phyloP scores from a whole-genome alignment of 2,113 vertebrate genomes.

The Takifugu flavidus region DNA sequence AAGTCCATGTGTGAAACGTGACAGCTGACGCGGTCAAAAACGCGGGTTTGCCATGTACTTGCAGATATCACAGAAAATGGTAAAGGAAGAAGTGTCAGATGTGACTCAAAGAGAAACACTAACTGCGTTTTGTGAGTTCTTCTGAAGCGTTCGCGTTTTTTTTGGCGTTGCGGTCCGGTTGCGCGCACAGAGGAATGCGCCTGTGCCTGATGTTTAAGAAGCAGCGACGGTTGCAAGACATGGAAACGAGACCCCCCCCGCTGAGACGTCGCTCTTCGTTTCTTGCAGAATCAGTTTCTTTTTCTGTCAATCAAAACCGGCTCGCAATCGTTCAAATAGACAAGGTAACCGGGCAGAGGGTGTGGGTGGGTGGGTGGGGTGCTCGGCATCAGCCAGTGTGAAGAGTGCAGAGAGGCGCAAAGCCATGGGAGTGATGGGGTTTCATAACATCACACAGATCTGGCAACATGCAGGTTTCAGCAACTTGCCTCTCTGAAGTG shows the following conservation, averaged over 20 bases:
- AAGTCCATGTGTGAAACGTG: neutral
- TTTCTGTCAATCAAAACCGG: neutral
- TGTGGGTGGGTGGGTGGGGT: too few relatives aligned
- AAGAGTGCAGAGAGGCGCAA: neutral
- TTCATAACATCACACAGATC: neutral
- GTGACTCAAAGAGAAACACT: too few relatives aligned
- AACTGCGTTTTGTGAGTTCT: too few relatives aligned
- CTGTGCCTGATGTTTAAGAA: constrained; percentile 29
- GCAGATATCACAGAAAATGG: too few relatives aligned
- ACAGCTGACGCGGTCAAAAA: neutral
- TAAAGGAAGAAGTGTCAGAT: too few relatives aligned
- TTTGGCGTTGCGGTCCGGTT: constrained; percentile 22
- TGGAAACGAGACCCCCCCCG: constrained; percentile 1
- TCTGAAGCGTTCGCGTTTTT: too few relatives aligned
- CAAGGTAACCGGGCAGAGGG: too few relatives aligned
- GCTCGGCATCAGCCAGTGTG: neutral
- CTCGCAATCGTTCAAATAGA: too few relatives aligned
- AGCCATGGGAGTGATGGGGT: neutral
- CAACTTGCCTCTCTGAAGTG: neutral
- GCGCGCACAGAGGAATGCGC: constrained; percentile 59
- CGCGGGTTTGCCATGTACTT: neutral
- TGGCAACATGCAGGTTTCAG: neutral
- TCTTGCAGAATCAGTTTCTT: neutral
- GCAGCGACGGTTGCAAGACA: constrained; percentile 10
- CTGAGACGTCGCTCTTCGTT: constrained; percentile 4